Percentiles rank a stretch among this genome's conserved stretches.
These are phyloP conservation scores for Planococcus citri DNA, from an alignment of 1,140 invertebrate species.

Conservation along the genomic window DNA sequence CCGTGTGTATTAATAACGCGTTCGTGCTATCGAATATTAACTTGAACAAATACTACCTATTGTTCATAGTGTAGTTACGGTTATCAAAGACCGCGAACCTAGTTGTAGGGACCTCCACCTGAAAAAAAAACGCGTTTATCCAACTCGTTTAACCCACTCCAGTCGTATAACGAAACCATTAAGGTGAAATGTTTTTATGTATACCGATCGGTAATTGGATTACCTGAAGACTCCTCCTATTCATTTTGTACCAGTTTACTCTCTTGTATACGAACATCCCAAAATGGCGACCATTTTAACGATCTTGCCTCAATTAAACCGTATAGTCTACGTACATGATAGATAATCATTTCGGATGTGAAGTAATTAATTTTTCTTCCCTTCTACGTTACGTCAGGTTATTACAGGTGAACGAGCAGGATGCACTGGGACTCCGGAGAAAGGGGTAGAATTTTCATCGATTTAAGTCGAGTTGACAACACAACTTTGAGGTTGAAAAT, in stretches of 20 bases:
- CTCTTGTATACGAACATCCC: background rate
- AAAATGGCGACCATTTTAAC: slow-evolving; percentile 7
- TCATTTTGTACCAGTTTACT: background rate
- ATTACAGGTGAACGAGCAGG: too few species aligned
- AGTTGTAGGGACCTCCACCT: background rate
- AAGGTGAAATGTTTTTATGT: background rate
- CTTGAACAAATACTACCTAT: background rate
- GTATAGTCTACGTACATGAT: too few species aligned
- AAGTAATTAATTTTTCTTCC: background rate
- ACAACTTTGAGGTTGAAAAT: too few species aligned
- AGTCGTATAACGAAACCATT: background rate
- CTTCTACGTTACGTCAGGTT: too few species aligned
- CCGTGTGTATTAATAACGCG: background rate
- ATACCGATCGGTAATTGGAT: background rate
- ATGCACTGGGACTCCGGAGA: too few species aligned
- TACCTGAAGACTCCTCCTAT: background rate
- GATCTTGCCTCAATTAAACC: background rate
- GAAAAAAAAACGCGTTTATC: background rate
- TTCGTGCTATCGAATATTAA: background rate
- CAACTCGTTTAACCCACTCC: background rate
- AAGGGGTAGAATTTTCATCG: too few species aligned
- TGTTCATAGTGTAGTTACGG: background rate
- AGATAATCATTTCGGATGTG: background rate
- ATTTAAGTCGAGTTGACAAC: too few species aligned
- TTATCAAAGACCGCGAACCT: background rate